Conservation (phyloP, 2,888 invertebrate species). For the Oxyteleia sp. region DNA sequence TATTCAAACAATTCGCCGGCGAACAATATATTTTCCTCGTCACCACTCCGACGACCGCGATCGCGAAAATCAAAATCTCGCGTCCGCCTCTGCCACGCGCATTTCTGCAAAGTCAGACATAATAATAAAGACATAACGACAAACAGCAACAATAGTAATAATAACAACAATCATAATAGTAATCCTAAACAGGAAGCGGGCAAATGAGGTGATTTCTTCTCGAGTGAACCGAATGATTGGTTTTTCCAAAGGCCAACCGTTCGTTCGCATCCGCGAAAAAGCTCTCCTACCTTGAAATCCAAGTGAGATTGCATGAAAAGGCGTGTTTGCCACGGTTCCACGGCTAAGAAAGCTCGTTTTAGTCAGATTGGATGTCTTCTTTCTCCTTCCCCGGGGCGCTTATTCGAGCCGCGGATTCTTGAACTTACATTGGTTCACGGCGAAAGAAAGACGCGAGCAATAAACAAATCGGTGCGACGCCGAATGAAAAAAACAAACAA, state of each 20-base stretch:
- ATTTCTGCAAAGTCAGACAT: too few species aligned
- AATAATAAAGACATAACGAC: background rate
- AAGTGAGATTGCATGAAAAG: constrained; percentile 47
- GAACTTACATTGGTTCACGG: constrained; percentile 13
- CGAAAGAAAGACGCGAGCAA: constrained; percentile 29
- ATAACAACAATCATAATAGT: constrained; percentile 16
- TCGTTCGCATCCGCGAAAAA: constrained; percentile 10
- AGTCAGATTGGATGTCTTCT: constrained; percentile 75
- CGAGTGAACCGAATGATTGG: constrained; percentile 39
- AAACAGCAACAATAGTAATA: background rate
- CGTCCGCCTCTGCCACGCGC: too few species aligned
- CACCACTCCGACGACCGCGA: background rate
- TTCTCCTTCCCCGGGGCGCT: constrained; percentile 24
- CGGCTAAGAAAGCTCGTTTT: constrained; percentile 74
- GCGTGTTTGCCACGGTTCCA: constrained; percentile 63
- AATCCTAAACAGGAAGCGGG: constrained; percentile 26
- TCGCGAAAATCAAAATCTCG: background rate
- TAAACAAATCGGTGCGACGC: constrained; percentile 17
- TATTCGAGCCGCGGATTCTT: constrained; percentile 27
- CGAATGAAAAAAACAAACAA: too few species aligned
- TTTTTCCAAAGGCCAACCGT: constrained; percentile 32
- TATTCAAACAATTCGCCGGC: constrained; percentile 14
- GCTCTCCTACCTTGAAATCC: constrained; percentile 21
- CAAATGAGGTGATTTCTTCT: constrained; percentile 42
- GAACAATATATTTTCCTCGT: constrained; percentile 16